Evolutionary conservation across 2,797 vertebrate species (phyloP).

Genomic region (Rhinichthys osculus): DNA sequence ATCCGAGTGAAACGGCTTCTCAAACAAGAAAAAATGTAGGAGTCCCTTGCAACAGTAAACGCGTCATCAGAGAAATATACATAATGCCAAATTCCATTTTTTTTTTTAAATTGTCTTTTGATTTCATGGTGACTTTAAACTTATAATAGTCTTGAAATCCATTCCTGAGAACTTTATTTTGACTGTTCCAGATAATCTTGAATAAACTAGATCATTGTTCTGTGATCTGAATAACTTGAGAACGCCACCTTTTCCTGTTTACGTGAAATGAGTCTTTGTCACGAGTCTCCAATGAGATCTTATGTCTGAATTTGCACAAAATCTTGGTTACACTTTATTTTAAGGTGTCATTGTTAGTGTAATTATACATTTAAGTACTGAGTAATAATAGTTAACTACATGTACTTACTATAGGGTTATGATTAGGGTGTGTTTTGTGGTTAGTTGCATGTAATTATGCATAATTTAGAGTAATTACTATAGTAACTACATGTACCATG

Average conservation of each 20-base stretch:
- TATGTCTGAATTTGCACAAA: neutral
- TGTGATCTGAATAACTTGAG: neutral
- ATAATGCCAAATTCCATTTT: neutral
- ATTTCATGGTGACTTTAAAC: neutral
- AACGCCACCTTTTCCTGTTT: constrained; percentile 5
- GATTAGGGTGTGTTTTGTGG: neutral
- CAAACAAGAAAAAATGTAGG: neutral
- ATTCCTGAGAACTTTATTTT: neutral
- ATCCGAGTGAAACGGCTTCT: neutral
- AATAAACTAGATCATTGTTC: neutral
- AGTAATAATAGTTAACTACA: neutral
- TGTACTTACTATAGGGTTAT: neutral
- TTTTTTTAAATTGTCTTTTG: too few species aligned
- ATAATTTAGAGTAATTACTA: neutral
- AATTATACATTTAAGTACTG: neutral
- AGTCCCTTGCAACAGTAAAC: neutral
- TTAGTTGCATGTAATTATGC: neutral
- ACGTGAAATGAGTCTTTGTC: neutral
- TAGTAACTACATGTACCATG: neutral
- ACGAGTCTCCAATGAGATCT: neutral
- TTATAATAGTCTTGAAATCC: neutral
- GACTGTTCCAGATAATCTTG: neutral
- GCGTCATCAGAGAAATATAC: neutral
- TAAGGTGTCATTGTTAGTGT: neutral
- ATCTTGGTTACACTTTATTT: neutral